A percentile compares a stretch with the other conserved stretches of the same genome.
These are phyloP conservation scores for Pammene aurita DNA, from an alignment of 2,888 invertebrate genomes.

Conservation along the genomic window DNA sequence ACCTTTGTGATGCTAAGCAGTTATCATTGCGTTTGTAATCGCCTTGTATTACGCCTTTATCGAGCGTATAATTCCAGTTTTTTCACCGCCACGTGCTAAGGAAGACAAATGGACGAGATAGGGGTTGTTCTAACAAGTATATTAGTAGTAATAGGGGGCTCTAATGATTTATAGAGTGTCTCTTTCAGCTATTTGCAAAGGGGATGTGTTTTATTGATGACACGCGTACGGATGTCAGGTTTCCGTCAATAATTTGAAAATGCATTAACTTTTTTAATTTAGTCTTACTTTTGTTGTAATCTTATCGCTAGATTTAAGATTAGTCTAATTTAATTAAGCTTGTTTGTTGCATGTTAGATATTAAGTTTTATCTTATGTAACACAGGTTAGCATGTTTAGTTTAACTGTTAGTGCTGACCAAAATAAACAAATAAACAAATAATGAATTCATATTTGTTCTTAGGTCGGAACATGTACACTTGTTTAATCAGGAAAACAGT, in stretches of 20 bases:
- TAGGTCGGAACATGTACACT: too few relatives aligned
- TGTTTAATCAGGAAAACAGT: neutral
- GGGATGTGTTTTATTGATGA: constrained; percentile 76
- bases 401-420: too few relatives aligned
- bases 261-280: too few relatives aligned
- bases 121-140: constrained; percentile 82
- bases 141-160: constrained; percentile 77
- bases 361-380: too few relatives aligned
- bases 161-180: constrained; percentile 80
- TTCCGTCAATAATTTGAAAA: constrained; percentile 57
- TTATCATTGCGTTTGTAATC: constrained; percentile 68
- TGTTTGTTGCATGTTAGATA: too few relatives aligned
- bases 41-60: constrained; percentile 58
- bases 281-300: too few relatives aligned
- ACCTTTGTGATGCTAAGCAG: constrained; percentile 78
- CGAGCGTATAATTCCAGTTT: constrained; percentile 72
- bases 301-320: too few relatives aligned
- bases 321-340: too few relatives aligned
- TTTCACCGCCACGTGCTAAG: constrained; percentile 65
- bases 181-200: constrained; percentile 74
- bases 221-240: constrained; percentile 62
- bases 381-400: too few relatives aligned
- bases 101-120: constrained; percentile 74
- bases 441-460: constrained; percentile 54
- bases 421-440: too few relatives aligned